Percentiles rank a stretch among this genome's conserved stretches.
phyloP scores from a whole-genome alignment of 2,113 vertebrate species.

The Pleuronectes platessa region DNA sequence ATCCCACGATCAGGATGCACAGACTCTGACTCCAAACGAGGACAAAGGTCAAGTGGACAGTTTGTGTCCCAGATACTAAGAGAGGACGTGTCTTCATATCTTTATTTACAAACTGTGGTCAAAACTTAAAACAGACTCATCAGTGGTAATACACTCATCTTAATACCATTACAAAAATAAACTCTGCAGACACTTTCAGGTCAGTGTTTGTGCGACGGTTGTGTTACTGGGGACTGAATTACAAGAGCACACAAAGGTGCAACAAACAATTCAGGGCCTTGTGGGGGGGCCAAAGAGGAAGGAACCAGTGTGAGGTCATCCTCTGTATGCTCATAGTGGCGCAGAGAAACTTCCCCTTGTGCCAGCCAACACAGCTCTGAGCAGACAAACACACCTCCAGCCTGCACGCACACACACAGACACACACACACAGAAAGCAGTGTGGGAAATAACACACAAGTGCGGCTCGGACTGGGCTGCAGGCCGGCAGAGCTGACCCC shows the following conservation, averaged over 20 bases:
- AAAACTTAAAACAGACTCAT: no score
- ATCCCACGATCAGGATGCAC: no score
- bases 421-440: conserved; percentile 32
- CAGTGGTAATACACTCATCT: no score
- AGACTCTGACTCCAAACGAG: no score
- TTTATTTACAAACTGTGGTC: no score
- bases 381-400: conserved; percentile 24
- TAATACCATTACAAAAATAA: no score
- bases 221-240: conserved; percentile 19
- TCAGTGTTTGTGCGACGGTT: background rate
- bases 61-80: no score
- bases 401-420: conserved; percentile 27
- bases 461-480: background rate
- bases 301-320: conserved; percentile 72
- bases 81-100: no score
- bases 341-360: conserved; percentile 63
- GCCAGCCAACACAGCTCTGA: conserved; percentile 41
- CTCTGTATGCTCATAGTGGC: conserved; percentile 65
- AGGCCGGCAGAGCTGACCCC: no score
- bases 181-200: no score
- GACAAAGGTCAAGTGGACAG: no score
- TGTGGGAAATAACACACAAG: conserved; percentile 47
- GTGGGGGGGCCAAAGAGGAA: conserved; percentile 57
- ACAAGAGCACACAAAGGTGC: conserved; percentile 46
- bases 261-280: conserved; percentile 59